A percentile compares a stretch with the other conserved stretches of the same genome.
Evolutionary conservation across 2,888 invertebrate genomes (phyloP).

Genomic region (Mimas tiliae): DNA sequence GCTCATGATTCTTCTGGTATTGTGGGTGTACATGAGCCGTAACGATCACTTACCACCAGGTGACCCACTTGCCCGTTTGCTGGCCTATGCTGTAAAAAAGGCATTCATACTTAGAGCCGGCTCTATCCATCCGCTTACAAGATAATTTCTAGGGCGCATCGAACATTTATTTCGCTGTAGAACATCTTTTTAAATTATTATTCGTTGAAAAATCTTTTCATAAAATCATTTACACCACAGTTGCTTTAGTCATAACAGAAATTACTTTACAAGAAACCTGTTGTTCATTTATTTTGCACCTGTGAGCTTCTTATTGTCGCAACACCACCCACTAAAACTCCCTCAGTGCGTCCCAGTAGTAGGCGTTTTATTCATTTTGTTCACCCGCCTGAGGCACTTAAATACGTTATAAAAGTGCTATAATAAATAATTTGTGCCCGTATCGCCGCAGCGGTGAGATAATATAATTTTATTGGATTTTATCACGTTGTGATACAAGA

Average conservation of each 20-base stretch:
- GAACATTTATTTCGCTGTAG: too few relatives aligned
- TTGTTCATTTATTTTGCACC: slow-evolving; percentile 7
- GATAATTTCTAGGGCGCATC: too few relatives aligned
- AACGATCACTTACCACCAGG: too few relatives aligned
- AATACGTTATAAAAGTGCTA: slow-evolving; percentile 33
- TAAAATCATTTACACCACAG: too few relatives aligned
- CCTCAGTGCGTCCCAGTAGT: background rate
- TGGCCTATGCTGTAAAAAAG: too few relatives aligned
- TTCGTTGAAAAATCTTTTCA: too few relatives aligned
- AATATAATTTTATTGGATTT: slow-evolving; percentile 17
- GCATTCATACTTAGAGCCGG: too few relatives aligned
- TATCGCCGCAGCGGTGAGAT: slow-evolving; percentile 7
- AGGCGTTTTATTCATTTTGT: slow-evolving; percentile 25
- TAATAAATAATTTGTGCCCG: slow-evolving; percentile 25
- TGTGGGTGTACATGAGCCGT: too few relatives aligned
- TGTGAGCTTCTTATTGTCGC: background rate
- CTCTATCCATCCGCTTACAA: too few relatives aligned
- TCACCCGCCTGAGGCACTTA: slow-evolving; percentile 27
- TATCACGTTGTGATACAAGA: slow-evolving; percentile 21
- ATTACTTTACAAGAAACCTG: background rate
- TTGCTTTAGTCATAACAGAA: background rate
- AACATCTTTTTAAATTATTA: too few relatives aligned
- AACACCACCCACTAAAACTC: background rate
- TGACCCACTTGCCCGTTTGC: too few relatives aligned
- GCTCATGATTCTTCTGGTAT: too few relatives aligned